Conservation (phyloP, 2,113 vertebrate genomes). For the Thamnophis sirtalis region DNA sequence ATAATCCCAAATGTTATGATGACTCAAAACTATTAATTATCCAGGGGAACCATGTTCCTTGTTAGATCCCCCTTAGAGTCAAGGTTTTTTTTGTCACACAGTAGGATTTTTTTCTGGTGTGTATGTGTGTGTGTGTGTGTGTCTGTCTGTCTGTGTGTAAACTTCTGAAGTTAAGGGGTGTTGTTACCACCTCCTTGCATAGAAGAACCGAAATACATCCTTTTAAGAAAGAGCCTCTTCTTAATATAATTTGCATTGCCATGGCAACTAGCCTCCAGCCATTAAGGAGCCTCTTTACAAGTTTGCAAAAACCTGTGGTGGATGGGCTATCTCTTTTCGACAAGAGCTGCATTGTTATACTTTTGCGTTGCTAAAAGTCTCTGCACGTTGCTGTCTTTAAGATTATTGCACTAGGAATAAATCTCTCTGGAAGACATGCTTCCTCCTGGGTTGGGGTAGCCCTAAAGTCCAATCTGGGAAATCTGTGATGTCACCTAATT, state of each 20-base stretch:
- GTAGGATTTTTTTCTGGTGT: background rate
- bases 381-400: background rate
- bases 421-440: background rate
- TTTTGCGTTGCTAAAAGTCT: background rate
- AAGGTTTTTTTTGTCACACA: background rate
- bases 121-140: background rate
- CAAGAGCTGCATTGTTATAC: background rate
- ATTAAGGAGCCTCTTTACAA: background rate
- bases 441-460: background rate
- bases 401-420: background rate
- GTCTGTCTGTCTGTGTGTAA: too few relatives aligned
- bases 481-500: background rate
- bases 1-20: background rate
- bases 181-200: background rate
- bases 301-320: background rate
- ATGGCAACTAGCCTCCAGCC: conserved; percentile 3
- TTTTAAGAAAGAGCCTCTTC: background rate
- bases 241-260: conserved; percentile 11
- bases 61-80: background rate
- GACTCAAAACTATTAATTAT: background rate
- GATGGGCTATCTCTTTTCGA: background rate
- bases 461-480: background rate
- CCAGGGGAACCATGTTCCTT: background rate
- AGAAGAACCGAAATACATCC: background rate
- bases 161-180: background rate